Percentiles rank a stretch among this genome's conserved stretches.
Conservation (phyloP, 2,888 invertebrate genomes). For the Drosophila koepferae region DNA sequence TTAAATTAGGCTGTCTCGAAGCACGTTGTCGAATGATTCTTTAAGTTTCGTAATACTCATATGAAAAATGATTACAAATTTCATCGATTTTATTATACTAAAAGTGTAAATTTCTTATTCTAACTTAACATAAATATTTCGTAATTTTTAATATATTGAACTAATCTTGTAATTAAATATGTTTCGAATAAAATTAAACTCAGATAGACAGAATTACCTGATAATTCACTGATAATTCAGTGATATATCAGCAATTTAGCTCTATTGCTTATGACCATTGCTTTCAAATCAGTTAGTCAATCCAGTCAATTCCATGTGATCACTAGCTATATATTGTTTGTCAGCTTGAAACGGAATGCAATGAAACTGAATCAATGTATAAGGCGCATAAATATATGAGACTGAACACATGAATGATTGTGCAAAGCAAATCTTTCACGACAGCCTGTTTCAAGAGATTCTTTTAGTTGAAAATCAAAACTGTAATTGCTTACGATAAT, state of each 20-base stretch:
- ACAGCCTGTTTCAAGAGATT: neutral
- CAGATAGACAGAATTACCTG: no score
- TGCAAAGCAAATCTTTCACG: neutral
- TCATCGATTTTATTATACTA: neutral
- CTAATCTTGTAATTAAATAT: no score
- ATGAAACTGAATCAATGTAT: neutral
- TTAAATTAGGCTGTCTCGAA: no score
- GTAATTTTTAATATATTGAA: no score
- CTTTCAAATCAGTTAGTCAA: neutral
- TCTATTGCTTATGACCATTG: neutral
- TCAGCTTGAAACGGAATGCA: neutral
- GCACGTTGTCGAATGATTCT: no score
- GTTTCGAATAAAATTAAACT: no score
- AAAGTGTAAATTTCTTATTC: neutral
- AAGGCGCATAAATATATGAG: neutral
- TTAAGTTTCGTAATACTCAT: no score
- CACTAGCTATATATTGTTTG: neutral
- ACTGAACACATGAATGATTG: neutral
- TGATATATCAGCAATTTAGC: neutral
- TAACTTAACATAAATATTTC: neutral
- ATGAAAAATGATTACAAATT: no score
- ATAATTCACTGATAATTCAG: neutral
- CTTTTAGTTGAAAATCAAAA: neutral
- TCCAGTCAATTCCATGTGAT: neutral
- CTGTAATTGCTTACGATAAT: neutral